Base-by-base conservation (phyloP, 30 jellyfish, hydroid and myxozoan species). In the Turritopsis rubra region DNA sequence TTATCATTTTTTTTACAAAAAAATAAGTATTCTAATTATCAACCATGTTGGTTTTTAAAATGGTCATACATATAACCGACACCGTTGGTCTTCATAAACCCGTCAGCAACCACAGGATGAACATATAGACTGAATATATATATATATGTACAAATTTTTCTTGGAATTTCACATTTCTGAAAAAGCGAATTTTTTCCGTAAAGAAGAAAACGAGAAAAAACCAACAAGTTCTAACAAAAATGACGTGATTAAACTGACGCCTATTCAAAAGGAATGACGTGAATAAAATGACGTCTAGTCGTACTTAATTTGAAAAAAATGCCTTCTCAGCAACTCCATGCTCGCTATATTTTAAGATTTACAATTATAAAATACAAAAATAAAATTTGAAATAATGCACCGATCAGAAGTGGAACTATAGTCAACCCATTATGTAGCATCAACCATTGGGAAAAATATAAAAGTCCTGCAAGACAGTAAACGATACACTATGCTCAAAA, bases 1-100 rank as follows among this genome's bases (percentile, higher is more conserved):
- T 68, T 68, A 68, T 68, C 77, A 68, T 68, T 68, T 68, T 68
- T 60, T 27, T 7, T 68, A 68, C 77, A 68, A 68, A 68, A 68
- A 68, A 68, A n/a, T n/a, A 68, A n/a, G 16, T 68, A 16, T n/a
- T n/a, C 77, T 27, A 68, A 60, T 68, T 23, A n/a, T 27, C 28
- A 27, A 68, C 77, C 77, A 27, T 41, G 60, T 13, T 13, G 60
- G 60, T 13, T 41, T 41, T 13, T 13, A 3, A 41, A 41, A 41
- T 41, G 13, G 60, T n/a, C 60, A 41, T 41, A n/a, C 60, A 41
- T 41, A 3, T 5, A 41, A 23, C 77, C 77, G 19, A 19, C 77
- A 68, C 77, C 77, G 21, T 23, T n/a, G 77, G 77, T 68, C 9
- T 9, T n/a, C 19, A 68, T 7, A 41, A 41, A 41, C 13, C n/a